phyloP scores from a whole-genome alignment of 2,113 vertebrate species.

The human region GRCh38 chr17:49777001-49777500 shows the following conservation, averaged over 20 bases:
- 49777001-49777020: conserved; percentile 1
- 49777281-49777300: background rate
- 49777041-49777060: conserved; percentile 39
- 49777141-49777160: conserved; percentile 45
- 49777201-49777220: background rate
- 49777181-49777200: conserved; percentile 43
- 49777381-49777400: conserved; percentile 21
- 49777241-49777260: conserved; percentile 60
- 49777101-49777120: background rate
- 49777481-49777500: background rate
- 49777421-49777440: background rate
- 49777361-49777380: background rate
- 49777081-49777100: background rate
- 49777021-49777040: conserved; percentile 58
- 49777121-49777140: conserved; percentile 29
- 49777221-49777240: conserved; percentile 21
- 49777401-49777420: background rate
- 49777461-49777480: conserved; percentile 1
- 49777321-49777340: background rate
- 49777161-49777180: conserved; percentile 28
- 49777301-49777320: background rate
- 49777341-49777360: background rate
- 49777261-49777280: background rate
- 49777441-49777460: background rate
- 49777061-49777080: conserved; percentile 52